Evolutionary conservation across 2,113 vertebrate species (phyloP).

Genomic region (Pelecanus crispus): DNA sequence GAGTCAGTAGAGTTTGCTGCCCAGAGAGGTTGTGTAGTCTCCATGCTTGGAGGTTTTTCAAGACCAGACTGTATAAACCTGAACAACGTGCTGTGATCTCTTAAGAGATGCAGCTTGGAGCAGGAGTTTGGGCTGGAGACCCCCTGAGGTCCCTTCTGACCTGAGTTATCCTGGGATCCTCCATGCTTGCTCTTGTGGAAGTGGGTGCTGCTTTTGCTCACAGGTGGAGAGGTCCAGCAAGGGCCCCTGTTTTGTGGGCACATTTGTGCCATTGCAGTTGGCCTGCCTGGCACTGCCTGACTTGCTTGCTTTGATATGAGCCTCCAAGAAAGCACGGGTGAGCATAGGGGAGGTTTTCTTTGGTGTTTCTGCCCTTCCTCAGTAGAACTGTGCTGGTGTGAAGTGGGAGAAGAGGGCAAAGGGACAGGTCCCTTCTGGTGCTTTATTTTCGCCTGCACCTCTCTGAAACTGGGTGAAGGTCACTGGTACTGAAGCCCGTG

Average conservation of each 20-base stretch:
- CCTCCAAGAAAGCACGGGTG: neutral
- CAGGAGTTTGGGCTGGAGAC: neutral
- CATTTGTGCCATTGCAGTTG: neutral
- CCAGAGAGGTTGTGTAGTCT: neutral
- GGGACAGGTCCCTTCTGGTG: neutral
- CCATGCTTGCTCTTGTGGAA: neutral
- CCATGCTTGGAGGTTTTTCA: neutral
- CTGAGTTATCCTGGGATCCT: neutral
- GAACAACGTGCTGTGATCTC: neutral
- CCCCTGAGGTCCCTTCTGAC: neutral
- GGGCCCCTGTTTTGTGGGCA: neutral
- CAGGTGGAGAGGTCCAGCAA: neutral
- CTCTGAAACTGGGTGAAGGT: neutral
- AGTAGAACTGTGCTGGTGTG: neutral
- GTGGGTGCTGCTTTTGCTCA: neutral
- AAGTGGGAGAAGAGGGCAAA: neutral
- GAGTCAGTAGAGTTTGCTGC: fast-evolving
- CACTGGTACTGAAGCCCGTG: neutral
- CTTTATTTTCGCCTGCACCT: neutral
- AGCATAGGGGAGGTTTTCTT: neutral
- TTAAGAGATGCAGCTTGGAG: neutral
- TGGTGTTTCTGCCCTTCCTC: neutral
- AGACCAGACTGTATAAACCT: neutral
- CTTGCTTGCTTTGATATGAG: neutral
- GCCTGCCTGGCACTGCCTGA: neutral